Evolutionary conservation across 2,113 vertebrate species (phyloP).

Genomic region (Apodemus sylvaticus): DNA sequence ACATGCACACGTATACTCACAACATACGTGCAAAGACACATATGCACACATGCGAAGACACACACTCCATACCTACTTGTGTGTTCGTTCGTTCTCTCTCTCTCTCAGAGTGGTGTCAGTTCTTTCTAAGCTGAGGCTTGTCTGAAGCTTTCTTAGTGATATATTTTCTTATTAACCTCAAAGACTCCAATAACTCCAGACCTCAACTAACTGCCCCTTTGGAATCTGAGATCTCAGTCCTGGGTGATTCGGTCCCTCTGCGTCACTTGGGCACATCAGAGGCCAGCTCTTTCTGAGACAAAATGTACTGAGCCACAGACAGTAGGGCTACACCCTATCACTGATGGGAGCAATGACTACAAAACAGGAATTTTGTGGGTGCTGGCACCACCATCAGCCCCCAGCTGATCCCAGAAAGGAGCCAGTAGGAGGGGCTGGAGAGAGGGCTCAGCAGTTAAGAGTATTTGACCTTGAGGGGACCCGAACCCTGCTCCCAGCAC

Average conservation of each 20-base stretch:
- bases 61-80: no score
- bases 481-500: neutral
- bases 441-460: neutral
- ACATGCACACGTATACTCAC: no score
- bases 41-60: no score
- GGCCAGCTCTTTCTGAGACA: neutral
- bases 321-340: neutral
- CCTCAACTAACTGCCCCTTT: neutral
- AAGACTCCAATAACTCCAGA: neutral
- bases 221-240: neutral
- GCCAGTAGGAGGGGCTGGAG: neutral
- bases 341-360: neutral
- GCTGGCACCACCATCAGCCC: neutral
- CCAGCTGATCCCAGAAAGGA: neutral
- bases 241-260: neutral
- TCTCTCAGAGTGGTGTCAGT: neutral
- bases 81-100: no score
- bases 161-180: constrained; percentile 9
- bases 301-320: neutral
- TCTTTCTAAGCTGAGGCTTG: constrained; percentile 7
- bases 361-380: neutral
- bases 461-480: no score
- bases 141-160: neutral
- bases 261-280: neutral
- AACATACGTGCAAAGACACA: no score